A percentile compares a stretch with the other conserved stretches of the same genome.
Evolutionary conservation across 2,797 vertebrate species (phyloP).

Genomic region (Oreortyx pictus): DNA sequence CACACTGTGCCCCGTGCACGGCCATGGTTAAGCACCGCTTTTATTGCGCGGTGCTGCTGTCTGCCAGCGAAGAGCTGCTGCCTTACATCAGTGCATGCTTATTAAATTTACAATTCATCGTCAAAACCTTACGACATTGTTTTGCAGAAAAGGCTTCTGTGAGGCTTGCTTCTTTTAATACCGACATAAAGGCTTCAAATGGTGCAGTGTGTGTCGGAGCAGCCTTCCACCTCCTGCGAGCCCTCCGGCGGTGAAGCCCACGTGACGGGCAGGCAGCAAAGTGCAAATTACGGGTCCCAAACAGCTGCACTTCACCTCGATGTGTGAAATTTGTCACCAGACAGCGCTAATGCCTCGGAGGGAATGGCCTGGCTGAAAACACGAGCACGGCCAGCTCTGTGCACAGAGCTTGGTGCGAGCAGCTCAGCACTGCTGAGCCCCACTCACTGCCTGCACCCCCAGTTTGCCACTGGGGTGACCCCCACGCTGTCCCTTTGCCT

Average conservation of each 20-base stretch:
- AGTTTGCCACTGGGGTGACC: no score
- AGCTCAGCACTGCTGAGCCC: neutral
- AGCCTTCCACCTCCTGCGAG: neutral
- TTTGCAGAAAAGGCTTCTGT: neutral
- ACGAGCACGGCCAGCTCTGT: fast-evolving
- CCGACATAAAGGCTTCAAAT: neutral
- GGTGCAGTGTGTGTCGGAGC: neutral
- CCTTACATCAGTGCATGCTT: no score
- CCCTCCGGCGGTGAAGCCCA: neutral
- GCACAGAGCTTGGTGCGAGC: neutral
- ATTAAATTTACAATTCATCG: neutral
- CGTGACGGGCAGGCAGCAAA: neutral
- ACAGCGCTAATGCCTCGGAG: fast-evolving
- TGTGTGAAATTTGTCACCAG: neutral
- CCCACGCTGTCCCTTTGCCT: no score
- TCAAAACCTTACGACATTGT: neutral
- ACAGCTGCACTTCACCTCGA: no score
- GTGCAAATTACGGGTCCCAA: neutral
- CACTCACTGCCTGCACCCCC: neutral
- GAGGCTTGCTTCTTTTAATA: neutral
- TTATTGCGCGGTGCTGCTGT: neutral
- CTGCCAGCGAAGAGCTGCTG: no score
- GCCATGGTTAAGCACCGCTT: neutral
- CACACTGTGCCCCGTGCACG: neutral
- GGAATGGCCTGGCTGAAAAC: neutral